Evolutionary conservation across 2,888 invertebrate species (phyloP), one percentile per base, ranked within the genome.

Genomic region (Tribolium freemani): DNA sequence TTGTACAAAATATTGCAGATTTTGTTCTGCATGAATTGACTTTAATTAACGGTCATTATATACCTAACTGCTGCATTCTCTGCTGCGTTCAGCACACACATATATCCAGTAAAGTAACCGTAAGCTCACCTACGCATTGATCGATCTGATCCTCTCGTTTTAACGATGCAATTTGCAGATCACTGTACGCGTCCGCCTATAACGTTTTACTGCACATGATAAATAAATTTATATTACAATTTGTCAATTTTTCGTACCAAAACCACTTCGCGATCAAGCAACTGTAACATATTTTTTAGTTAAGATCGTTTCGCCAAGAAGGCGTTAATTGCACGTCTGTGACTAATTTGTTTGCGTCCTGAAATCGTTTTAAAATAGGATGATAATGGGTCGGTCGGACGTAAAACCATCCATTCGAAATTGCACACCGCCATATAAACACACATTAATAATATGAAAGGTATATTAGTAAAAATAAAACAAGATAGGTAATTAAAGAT

Each of bases 101-200:
- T 10, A 60, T 58, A 16, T 48, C 13, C 57, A 16, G 57, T 16
- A 16, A 44, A 57, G 44, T 44, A 26, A 56, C 48, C 31, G 50
- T 63, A 46, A 45, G 54, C 30, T 45, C 66, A 46, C 66, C 66
- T 56, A 73, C 75, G 75, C 69, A 77, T 72, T 64, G 73, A 76
- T 76, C 74, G 74, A 77, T 77, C 73, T 73, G 74, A 77, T 77
- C 73, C 69, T 66, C 48, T 56, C 69, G 69, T 74, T 78, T 77
- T 78, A 77, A 78, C 76, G 76, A 78, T 77, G 78, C 76, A 77
- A 76, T 77, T 76, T 77, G 76, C 74, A 74, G 74, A 66, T 58
- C 64, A 11, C 64, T 53, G 53, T 44, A 31, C 53, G 61, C 45
- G 69, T 69, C 45, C 60, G 44, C 61, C 53, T 26, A 50, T 31